Conservation (phyloP, 2,113 vertebrate genomes). For the Caloenas nicobarica region DNA sequence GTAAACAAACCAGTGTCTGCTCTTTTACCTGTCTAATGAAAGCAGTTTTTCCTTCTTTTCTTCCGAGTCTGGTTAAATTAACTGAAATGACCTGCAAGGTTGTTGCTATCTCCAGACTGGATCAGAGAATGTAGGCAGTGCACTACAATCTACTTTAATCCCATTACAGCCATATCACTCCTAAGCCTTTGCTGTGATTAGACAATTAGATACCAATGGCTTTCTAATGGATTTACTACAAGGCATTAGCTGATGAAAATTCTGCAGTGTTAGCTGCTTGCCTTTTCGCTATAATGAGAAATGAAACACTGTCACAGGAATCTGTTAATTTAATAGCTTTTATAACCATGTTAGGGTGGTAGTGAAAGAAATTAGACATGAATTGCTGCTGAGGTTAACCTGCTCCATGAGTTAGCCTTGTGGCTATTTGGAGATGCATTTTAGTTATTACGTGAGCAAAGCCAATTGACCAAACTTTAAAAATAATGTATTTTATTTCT, state of each 20-base stretch:
- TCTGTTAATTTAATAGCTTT: slow-evolving; percentile 61
- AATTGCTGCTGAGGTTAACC: background rate
- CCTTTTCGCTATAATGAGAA: slow-evolving; percentile 17
- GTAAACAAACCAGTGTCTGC: slow-evolving; percentile 9
- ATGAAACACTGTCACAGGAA: slow-evolving; percentile 42
- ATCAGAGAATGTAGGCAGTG: slow-evolving; percentile 21
- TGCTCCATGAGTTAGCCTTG: background rate
- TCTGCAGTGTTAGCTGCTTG: slow-evolving; percentile 47
- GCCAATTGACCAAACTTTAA: background rate
- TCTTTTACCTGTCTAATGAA: slow-evolving; percentile 44
- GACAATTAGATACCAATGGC: slow-evolving; percentile 75
- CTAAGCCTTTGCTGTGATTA: slow-evolving; percentile 65
- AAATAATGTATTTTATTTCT: background rate
- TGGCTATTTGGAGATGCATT: background rate
- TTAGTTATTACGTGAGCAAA: background rate
- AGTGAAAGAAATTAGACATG: slow-evolving; percentile 44
- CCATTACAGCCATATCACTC: slow-evolving; percentile 71
- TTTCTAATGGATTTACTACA: slow-evolving; percentile 75
- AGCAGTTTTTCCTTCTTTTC: background rate
- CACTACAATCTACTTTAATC: slow-evolving; percentile 67
- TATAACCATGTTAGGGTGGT: slow-evolving; percentile 11
- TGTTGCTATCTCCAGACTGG: slow-evolving; percentile 25
- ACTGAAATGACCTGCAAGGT: slow-evolving; percentile 55
- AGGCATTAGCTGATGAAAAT: slow-evolving; percentile 72
- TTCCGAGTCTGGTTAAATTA: background rate